Base-by-base conservation (phyloP, 1,140 invertebrate genomes). In the Ceratosolen fusciceps region DNA sequence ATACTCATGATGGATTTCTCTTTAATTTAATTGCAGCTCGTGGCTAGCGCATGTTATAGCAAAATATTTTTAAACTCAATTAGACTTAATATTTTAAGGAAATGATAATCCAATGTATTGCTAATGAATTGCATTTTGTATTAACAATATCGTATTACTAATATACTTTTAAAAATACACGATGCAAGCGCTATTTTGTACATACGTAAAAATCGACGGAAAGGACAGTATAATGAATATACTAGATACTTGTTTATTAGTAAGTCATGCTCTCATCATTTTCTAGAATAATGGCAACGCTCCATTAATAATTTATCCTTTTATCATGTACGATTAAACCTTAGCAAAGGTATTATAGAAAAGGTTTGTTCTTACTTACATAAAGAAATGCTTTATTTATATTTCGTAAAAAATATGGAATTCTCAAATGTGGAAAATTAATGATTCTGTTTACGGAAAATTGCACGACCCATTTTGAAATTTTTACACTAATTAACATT, bases 371-470 rank as follows among this genome's bases (percentile, higher is more conserved):
- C 24, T 75, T 60, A 56, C 10, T 70, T 54, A 60, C 37, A 56
- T 47, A 68, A 68, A 29, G 37, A 76, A 80, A 71, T 72, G n/a
- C 54, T 75, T 76, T 71, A 39, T 74, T 58, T 60, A 71, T 76
- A 67, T 39, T 77, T 77, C 34, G 34, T 77, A 80, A 71, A 76
- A 80, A 80, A 80, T 80, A 77, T 77, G 74, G 68, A 77, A 77
- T 80, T 80, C 43, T 75, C 24, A 34, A 70, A 43, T 74, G 56
- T 74, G 71, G 37, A 74, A 74, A 80, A 71, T 71, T 7, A 80
- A 60, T 62, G 8, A 49, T 76, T 60, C 24, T 47, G 73, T 19
- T 68, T n/a, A 47, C 37, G 31, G 29, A 77, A 67, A 67, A 80
- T 80, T 80, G 79, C 74, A 80, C 79, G 21, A 56, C 74, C 79